Base-by-base conservation (phyloP, 2,797 vertebrate genomes). In the Podarcis lilfordi region DNA sequence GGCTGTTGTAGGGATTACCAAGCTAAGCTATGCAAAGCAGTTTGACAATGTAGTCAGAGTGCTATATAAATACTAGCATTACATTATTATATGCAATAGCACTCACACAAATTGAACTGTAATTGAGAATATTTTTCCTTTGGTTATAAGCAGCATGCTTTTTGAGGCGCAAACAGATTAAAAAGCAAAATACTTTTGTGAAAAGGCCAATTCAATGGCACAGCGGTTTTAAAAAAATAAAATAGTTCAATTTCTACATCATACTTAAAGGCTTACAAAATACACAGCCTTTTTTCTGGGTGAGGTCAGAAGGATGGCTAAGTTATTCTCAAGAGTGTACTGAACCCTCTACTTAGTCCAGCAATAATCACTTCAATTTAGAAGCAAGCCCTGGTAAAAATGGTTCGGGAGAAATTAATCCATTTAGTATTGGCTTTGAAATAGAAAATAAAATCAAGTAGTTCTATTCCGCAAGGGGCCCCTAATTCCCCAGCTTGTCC, bases 281-380 rank as follows among this genome's bases (percentile, higher is more conserved):
- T 50, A 90, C 93, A 92, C 90, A 68, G 87, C 86, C 83, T 84
- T 86, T 85, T 91, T 82, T 15, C 50, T 55, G 50, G 2, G 87
- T 35, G 86, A 91, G 90, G 87, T 91, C 90, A 95, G 88, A 55
- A 89, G 61, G 82, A 94, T 80, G 75, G 68, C 88, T 88, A 82
- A 0, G 0, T 86, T 92, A 88, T 35, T 92, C 92, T 91, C 92
- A 85, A 88, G 90, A 90, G 90, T 11, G 66, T 86, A 72, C 84
- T 92, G 69, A 82, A 50, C 89, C 87, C 78, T 95, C 80, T 92
- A 76, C 87, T 91, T 88, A 92, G 89, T 87, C 93, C 86, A 94
- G 89, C 91, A 94, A 91, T 91, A 93, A 94, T 79, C 92, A 93
- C 91, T 92, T 80, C 89, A 89, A 90, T 93, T 93, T 92, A 95